Evolutionary conservation across 2,797 vertebrate genomes (phyloP).

Genomic region (Sus cebifrons): DNA sequence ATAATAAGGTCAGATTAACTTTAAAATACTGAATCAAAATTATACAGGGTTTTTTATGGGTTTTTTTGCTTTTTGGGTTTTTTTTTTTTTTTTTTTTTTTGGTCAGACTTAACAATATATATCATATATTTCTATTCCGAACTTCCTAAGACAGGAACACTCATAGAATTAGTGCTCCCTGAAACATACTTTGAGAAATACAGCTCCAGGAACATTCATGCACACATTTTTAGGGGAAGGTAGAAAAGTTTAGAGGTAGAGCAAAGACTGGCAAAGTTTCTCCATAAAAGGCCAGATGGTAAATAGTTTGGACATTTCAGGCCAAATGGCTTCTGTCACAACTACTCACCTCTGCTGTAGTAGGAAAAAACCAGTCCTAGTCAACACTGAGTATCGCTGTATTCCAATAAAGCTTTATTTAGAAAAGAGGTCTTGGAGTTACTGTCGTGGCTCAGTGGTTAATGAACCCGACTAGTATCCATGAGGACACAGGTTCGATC

Average conservation of each 20-base stretch:
- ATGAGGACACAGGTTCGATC: too few relatives aligned
- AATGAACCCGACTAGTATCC: too few relatives aligned
- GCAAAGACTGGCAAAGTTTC: neutral
- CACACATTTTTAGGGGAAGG: neutral
- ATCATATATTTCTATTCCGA: constrained; percentile 32
- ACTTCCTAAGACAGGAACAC: constrained; percentile 17
- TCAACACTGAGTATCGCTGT: neutral
- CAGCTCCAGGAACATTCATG: constrained; percentile 18
- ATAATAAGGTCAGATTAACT: neutral
- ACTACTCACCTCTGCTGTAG: neutral
- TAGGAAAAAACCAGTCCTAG: neutral
- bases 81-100: neutral
- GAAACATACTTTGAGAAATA: constrained; percentile 23
- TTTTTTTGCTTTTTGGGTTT: too few relatives aligned
- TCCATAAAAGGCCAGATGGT: neutral
- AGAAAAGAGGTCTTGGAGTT: neutral
- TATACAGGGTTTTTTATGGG: neutral
- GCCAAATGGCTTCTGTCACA: neutral
- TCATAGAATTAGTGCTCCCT: neutral
- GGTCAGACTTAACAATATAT: neutral
- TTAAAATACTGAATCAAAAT: constrained; percentile 41
- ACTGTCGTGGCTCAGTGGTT: too few relatives aligned
- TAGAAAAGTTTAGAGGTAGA: neutral
- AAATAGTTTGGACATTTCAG: constrained; percentile 23
- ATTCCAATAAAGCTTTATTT: neutral